These are phyloP conservation scores for Theodoxus fluviatilis DNA, from an alignment of 2,888 invertebrate genomes.

Conservation along the genomic window DNA sequence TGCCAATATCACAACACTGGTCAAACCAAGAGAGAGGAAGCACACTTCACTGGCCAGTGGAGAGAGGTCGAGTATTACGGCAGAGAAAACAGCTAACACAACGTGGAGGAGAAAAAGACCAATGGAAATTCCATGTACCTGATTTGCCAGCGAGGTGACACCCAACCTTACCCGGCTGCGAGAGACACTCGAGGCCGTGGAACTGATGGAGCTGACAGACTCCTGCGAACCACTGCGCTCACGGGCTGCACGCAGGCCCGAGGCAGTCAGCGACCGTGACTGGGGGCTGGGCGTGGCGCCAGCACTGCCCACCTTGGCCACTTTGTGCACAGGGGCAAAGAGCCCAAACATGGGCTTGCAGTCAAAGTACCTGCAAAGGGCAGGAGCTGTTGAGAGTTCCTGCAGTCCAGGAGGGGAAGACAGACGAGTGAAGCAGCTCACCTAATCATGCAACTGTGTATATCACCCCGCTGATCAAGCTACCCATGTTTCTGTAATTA, in stretches of 20 bases:
- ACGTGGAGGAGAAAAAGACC: not conserved
- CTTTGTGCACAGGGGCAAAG: conserved; percentile 91
- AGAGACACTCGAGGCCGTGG: conserved; percentile 66
- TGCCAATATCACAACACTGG: too few relatives aligned
- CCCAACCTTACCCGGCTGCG: conserved; percentile 79
- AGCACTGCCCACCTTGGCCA: conserved; percentile 63
- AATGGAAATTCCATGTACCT: conserved; percentile 60
- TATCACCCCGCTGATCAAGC: too few relatives aligned
- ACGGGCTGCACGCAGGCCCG: conserved; percentile 48
- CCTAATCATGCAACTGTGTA: too few relatives aligned
- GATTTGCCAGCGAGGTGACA: conserved; percentile 71
- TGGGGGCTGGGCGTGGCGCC: conserved; percentile 42
- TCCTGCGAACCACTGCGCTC: conserved; percentile 73
- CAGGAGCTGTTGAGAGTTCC: too few relatives aligned
- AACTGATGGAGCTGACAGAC: conserved; percentile 85
- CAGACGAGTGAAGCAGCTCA: too few relatives aligned
- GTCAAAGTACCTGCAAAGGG: conserved; percentile 81
- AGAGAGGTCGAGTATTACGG: not conserved
- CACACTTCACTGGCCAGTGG: not conserved
- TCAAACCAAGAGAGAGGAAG: conserved; percentile 7
- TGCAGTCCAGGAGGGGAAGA: too few relatives aligned
- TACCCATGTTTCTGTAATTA: too few relatives aligned
- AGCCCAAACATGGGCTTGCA: conserved; percentile 89
- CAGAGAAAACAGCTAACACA: not conserved
- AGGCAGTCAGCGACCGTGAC: conserved; percentile 44